Percentiles rank a stretch among this genome's conserved stretches.
Conservation (phyloP, 37 sponge, comb jelly and placozoan species). For the Spongia lamella region DNA sequence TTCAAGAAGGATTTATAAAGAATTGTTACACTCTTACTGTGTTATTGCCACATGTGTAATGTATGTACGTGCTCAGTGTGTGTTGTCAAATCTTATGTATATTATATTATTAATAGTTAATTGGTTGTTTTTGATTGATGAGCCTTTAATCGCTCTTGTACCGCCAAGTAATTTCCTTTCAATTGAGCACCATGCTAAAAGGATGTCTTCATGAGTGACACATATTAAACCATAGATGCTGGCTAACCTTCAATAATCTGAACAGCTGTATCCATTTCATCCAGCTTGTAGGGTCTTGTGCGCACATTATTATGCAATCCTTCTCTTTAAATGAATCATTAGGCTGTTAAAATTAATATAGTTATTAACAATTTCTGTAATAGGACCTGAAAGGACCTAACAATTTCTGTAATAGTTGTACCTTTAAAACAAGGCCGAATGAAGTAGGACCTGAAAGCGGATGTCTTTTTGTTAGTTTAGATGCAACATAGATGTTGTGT, state of each 20-base stretch:
- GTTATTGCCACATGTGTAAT: too few species aligned
- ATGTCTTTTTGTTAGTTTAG: too few species aligned
- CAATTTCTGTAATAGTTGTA: too few species aligned
- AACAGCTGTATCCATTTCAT: conserved; percentile 56
- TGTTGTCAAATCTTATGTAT: too few species aligned
- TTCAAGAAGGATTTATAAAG: too few species aligned
- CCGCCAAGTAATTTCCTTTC: conserved; percentile 56
- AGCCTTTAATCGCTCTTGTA: conserved; percentile 33
- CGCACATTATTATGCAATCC: conserved; percentile 66
- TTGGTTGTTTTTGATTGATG: conserved; percentile 9
- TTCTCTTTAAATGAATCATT: conserved; percentile 53
- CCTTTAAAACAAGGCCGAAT: conserved; percentile 58
- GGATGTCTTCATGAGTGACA: not conserved
- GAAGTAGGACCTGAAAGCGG: conserved; percentile 16
- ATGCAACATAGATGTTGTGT: too few species aligned
- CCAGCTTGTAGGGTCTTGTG: conserved; percentile 16
- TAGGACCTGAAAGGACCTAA: too few species aligned
- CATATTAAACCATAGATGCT: not conserved
- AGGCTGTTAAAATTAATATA: conserved; percentile 40
- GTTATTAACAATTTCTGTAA: too few species aligned
- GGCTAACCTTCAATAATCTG: conserved; percentile 66
- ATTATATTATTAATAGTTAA: not conserved
- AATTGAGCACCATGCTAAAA: conserved; percentile 61
- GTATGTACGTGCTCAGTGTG: too few species aligned
- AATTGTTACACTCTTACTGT: too few species aligned